Percentiles rank a stretch among this genome's conserved stretches.
Evolutionary conservation across 2,888 invertebrate species (phyloP).

Genomic region (Arge pagana): DNA sequence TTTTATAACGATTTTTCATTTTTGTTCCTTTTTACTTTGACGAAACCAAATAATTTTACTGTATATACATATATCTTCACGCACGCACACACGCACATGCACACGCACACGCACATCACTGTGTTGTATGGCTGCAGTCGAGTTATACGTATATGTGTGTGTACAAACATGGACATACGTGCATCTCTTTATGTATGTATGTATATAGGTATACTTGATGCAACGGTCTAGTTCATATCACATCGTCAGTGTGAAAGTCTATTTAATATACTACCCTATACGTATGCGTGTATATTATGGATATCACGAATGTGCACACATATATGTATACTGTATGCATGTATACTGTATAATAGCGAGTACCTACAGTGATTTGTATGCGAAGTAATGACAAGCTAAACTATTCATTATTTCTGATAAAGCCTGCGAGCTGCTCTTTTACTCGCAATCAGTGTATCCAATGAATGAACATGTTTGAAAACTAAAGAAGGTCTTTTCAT

Average conservation of each 20-base stretch:
- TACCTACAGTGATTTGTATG: conserved; percentile 14
- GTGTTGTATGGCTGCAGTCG: conserved; percentile 36
- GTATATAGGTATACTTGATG: conserved; percentile 3
- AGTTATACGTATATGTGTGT: conserved; percentile 35
- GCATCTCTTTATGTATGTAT: conserved; percentile 35
- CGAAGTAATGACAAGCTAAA: conserved; percentile 3
- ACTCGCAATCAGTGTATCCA: conserved; percentile 15
- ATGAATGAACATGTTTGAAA: conserved; percentile 22
- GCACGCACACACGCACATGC: background rate
- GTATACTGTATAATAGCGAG: too few species aligned
- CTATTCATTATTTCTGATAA: conserved; percentile 9
- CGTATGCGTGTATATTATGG: too few species aligned
- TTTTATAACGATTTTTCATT: too few species aligned
- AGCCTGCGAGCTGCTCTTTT: conserved; percentile 5
- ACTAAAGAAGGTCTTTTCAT: too few species aligned
- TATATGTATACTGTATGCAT: too few species aligned
- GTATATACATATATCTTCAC: background rate
- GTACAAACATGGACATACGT: conserved; percentile 32
- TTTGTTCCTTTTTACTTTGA: conserved; percentile 33
- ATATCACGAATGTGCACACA: too few species aligned
- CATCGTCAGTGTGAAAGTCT: conserved; percentile 12
- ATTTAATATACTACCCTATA: conserved; percentile 14
- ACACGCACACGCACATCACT: background rate
- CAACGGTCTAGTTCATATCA: conserved; percentile 19
- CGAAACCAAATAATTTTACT: conserved; percentile 30